Evolutionary conservation across 1,140 invertebrate genomes (phyloP), one percentile per base, ranked within the genome.

Genomic region (Aphaenogaster rudis): DNA sequence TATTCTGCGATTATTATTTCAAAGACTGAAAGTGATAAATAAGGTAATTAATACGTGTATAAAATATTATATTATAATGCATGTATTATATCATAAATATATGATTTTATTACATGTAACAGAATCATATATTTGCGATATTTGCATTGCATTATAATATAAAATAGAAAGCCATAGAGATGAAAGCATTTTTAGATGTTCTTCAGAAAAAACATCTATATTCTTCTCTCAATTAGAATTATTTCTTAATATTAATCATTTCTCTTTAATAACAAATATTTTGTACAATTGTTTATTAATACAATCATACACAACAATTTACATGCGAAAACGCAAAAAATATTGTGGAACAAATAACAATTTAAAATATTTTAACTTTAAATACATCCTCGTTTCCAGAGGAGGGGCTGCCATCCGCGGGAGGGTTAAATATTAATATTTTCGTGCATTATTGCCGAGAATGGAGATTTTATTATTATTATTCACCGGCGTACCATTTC

Each of bases 401-500:
- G 6, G 9, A 1, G 13, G 9, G 11, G 7, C 69, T 63, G 33
- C 15, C 17, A 50, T 74, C 2, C 17, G 33, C 8, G 15, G 7
- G 4, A 48, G 13, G 28, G 11, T 57, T 69, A 81, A 48, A 74
- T 84, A 76, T 63, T 57, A 39, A 50, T 74, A 15, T 50, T 42
- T 5, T 13, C 54, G 15, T 11, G 42, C 9, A 33, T 36, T 36
- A 57, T 57, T 59, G 39, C 17, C n/a, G 11, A 71, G 39, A 42
- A 61, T 61, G 17, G 15, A 85, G 52, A 86, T 88, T 80, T 48
- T 45, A 72, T 61, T 74, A 84, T 84, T 84, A 84, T 76, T 76
- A 86, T 89, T 89, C 88, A 71, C 54, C 59, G 45, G 59, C 52
- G 67, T 90, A 66, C 88, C 88, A 84, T 90, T 90, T 89, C 71